These are phyloP conservation scores for Drosophila orosa DNA, from an alignment of 1,140 invertebrate species.

Conservation along the genomic window DNA sequence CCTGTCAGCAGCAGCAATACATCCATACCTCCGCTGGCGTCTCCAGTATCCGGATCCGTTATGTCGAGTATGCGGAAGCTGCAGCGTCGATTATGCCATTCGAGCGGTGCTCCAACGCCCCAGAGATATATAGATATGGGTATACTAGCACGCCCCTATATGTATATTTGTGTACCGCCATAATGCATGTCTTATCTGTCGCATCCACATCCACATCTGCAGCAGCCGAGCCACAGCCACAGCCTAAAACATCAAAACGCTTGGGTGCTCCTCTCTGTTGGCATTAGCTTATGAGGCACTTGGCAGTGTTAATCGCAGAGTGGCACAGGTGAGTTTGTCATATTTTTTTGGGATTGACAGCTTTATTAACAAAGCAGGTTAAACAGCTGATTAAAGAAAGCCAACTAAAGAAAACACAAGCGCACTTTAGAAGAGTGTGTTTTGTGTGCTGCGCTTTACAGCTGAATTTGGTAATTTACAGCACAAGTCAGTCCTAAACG, in stretches of 20 bases:
- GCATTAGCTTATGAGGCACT: conserved; percentile 35
- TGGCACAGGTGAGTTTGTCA: background rate
- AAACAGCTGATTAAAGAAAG: background rate
- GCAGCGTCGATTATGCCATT: conserved; percentile 78
- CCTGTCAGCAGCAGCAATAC: conserved; percentile 39
- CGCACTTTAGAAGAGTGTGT: background rate
- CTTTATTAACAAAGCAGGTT: conserved; percentile 33
- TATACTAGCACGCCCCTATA: conserved; percentile 15
- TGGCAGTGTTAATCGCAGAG: conserved; percentile 35
- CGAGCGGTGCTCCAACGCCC: conserved; percentile 26
- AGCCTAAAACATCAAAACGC: conserved; percentile 5
- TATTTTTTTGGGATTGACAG: conserved; percentile 25
- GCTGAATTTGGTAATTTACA: background rate
- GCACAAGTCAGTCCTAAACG: background rate
- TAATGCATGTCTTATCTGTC: conserved; percentile 78
- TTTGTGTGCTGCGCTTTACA: background rate
- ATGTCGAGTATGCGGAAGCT: conserved; percentile 57
- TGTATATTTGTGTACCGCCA: conserved; percentile 65
- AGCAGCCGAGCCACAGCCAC: conserved; percentile 21
- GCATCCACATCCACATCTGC: conserved; percentile 47
- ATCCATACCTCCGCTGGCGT: conserved; percentile 23
- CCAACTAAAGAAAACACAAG: background rate
- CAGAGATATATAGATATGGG: background rate
- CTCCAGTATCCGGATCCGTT: conserved; percentile 21
- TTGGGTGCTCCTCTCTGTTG: conserved; percentile 1